Base-by-base conservation (phyloP, 1,140 invertebrate species). In the Drosophila pachea region DNA sequence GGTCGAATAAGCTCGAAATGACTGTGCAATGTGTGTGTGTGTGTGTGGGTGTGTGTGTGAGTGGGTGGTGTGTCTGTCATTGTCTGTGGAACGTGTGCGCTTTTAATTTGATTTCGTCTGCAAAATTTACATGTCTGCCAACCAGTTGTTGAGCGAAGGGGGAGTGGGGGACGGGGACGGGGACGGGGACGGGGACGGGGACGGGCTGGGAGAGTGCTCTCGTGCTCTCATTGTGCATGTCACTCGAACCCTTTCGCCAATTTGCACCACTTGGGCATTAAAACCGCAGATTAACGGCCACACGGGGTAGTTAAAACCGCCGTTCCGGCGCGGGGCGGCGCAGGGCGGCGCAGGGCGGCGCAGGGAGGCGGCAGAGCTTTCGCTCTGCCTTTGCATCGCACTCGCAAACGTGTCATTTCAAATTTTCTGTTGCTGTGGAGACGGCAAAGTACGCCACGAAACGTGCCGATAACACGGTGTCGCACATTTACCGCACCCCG, bases 391-490 rank as follows among this genome's bases (percentile, higher is more conserved):
- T 33, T 49, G 49, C 59, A 36, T 63, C 59, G 62, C 64, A 83
- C 68, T 64, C 61, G 38, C 73, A 73, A 84, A 84, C 79, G 79
- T 84, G 79, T 84, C 79, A 86, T 84, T 84, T 84, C 29, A 76
- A 84, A 84, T 79, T 86, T 84, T 86, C 81, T 74, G 73, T 64
- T 12, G 65, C 62, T 62, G 68, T 54, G 53, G 66, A 61, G 73
- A 68, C 58, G 52, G 40, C 56, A 77, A 73, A 70, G 60, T 69
- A 68, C 73, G 79, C 74, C 76, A 71, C 69, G 65, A 86, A 84
- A 84, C 79, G 79, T 84, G 79, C 79, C 81, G 79, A 84, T 84
- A 84, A 84, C 79, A 86, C 81, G 81, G 79, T 84, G 79, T 84
- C 76, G 79, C 76, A 78, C 68, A 76, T 75, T 61, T 62, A 64